Base-by-base conservation (phyloP, 1,140 invertebrate genomes). In the Adelges cooleyi region DNA sequence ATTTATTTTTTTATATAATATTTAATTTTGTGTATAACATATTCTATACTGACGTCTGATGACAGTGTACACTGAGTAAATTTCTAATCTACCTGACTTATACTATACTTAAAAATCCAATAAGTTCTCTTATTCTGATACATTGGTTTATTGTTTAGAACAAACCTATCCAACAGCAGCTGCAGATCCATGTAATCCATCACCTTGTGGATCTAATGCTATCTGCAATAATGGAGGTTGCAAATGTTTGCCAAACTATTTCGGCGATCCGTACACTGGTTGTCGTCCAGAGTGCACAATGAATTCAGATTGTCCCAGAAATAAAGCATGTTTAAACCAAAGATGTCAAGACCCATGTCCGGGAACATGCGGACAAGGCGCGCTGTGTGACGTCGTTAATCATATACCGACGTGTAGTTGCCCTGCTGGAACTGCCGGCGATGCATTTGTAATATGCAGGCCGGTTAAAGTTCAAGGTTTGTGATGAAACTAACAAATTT, bases 281-380 rank as follows among this genome's bases (percentile, higher is more conserved):
- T 92, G 90, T 73, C 76, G 86, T 68, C 89, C 89, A 15, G 88
- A 92, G 74, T 92, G 89, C 74, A 84, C 88, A 0, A 81, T 88
- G 70, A 92, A 89, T 72, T 83, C 86, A 1, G 89, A 92, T 66
- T 92, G 89, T 73, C 77, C 86, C 3, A 78, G 82, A 80, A 82
- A 85, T 71, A 79, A 81, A 68, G 85, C 87, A 2, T 90, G 88
- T 71, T 82, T 88, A 56, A 84, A 83, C 65, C 84, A 86, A 69
- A 86, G 84, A 72, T 90, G 88, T 71, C 79, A 80, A 52, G 84
- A 89, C 77, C 86, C 87, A 10, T 90, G 87, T 71, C 81, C 82
- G 18, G 87, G 86, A 53, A 86, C 86, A 1, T 92, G 89, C 74
- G 87, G 87, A 51, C 75, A 84, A 23, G 84, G 83, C 59, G 85